Conservation (phyloP, 1,140 invertebrate species). For the Ceratina calcarata region DNA sequence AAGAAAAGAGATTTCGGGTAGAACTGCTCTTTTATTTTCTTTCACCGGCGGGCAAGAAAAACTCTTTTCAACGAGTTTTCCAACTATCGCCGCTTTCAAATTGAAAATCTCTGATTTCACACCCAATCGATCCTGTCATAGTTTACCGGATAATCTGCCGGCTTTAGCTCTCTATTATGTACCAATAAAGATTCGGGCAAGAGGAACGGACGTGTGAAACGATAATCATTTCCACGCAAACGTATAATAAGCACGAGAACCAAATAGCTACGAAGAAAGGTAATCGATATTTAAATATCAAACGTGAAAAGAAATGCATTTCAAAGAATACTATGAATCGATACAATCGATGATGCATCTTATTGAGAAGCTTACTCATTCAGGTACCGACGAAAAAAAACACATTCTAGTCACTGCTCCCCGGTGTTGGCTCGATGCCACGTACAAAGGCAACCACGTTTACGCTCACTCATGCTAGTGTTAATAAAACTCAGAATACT, state of each 20-base stretch:
- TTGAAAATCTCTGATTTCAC: conserved; percentile 18
- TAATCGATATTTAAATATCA: too few relatives aligned
- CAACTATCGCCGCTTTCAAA: conserved; percentile 1
- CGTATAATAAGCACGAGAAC: too few relatives aligned
- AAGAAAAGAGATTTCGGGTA: conserved; percentile 31
- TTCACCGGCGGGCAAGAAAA: neutral
- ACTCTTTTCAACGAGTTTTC: conserved; percentile 22
- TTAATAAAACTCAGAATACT: conserved; percentile 52
- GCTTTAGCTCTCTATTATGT: too few relatives aligned
- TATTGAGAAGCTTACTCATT: neutral
- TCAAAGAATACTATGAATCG: neutral
- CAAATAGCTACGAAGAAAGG: too few relatives aligned
- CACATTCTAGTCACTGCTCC: conserved; percentile 40
- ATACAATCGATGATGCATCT: neutral
- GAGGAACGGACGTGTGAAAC: too few relatives aligned
- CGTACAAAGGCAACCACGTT: neutral
- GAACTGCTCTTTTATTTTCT: conserved; percentile 19
- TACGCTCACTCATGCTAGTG: conserved; percentile 4
- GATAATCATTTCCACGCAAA: too few relatives aligned
- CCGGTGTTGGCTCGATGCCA: conserved; percentile 44
- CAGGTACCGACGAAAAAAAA: neutral
- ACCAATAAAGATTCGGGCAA: too few relatives aligned
- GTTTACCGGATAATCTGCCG: too few relatives aligned
- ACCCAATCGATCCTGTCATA: too few relatives aligned
- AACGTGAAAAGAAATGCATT: too few relatives aligned